Evolutionary conservation across 2,113 vertebrate species (phyloP).

Genomic region (Nothobranchius kuhntae): DNA sequence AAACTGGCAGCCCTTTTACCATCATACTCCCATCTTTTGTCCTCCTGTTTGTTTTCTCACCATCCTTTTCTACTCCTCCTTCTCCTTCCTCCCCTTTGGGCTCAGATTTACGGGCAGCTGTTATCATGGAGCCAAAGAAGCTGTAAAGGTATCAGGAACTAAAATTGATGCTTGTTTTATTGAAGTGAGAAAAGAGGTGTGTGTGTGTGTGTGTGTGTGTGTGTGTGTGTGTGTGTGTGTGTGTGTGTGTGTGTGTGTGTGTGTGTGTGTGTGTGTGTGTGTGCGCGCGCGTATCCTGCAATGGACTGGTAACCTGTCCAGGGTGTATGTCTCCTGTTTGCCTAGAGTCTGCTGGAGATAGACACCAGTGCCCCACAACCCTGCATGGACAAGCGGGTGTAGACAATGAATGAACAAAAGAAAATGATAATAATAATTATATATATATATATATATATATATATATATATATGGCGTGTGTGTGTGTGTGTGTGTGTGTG

Average conservation of each 20-base stretch:
- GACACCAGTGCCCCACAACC: no score
- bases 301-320: no score
- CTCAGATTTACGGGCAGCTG: conserved; percentile 85
- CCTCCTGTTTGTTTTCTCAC: not conserved
- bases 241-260: not conserved
- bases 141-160: conserved; percentile 91
- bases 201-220: conserved; percentile 1
- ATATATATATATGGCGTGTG: no score
- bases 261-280: conserved; percentile 3
- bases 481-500: no score
- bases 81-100: not conserved
- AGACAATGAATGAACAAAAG: no score
- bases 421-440: no score
- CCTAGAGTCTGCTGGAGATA: no score
- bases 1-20: not conserved
- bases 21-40: not conserved
- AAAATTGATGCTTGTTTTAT: conserved; percentile 92
- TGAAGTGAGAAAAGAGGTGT: conserved; percentile 71
- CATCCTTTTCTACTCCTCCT: conserved; percentile 4
- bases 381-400: no score
- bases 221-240: conserved; percentile 16
- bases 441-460: no score
- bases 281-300: not conserved
- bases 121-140: conserved; percentile 89
- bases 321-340: no score